Percentiles rank a stretch among this genome's conserved stretches.
phyloP scores from a whole-genome alignment of 2,113 vertebrate species.

The Colinus virginianus region DNA sequence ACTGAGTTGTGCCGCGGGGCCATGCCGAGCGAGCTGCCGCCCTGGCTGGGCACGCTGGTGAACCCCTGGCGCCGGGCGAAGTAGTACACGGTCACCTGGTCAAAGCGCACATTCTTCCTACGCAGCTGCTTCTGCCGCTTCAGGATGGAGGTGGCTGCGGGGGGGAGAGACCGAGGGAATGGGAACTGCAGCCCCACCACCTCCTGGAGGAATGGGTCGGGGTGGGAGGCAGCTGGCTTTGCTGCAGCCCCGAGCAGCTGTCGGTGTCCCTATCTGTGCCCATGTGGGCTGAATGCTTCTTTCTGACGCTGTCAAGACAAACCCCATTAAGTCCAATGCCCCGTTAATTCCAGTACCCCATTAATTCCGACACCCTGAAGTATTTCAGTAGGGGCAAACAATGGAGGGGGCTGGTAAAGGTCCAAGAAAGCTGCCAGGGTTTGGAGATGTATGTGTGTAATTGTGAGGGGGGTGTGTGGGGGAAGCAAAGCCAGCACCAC shows the following conservation, averaged over 20 bases:
- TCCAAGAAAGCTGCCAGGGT: rapidly evolving
- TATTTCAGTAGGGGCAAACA: rapidly evolving
- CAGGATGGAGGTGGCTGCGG: conserved; percentile 93
- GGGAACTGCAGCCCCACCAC: too few species aligned
- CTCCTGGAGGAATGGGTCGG: too few species aligned
- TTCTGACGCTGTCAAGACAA: rapidly evolving
- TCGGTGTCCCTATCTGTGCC: rapidly evolving
- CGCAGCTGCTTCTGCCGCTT: conserved; percentile 87
- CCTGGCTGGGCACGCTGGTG: conserved; percentile 97
- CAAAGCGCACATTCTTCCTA: conserved; percentile 92
- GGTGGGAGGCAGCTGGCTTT: too few species aligned
- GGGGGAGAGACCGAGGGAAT: neutral
- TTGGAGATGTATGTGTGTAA: rapidly evolving
- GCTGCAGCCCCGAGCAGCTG: neutral
- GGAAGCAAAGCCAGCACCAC: neutral
- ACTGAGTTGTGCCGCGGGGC: conserved; percentile 92
- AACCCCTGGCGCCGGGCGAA: conserved; percentile 97
- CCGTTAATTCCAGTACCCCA: too few species aligned
- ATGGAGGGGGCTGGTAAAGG: rapidly evolving
- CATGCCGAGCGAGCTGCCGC: conserved; percentile 97
- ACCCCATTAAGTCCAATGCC: too few species aligned
- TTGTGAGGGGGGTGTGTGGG: neutral
- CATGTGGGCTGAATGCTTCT: rapidly evolving
- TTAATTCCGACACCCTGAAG: too few species aligned
- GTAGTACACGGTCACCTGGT: conserved; percentile 96